phyloP scores from a whole-genome alignment of 2,797 vertebrate species.

The Gastrophryne carolinensis region DNA sequence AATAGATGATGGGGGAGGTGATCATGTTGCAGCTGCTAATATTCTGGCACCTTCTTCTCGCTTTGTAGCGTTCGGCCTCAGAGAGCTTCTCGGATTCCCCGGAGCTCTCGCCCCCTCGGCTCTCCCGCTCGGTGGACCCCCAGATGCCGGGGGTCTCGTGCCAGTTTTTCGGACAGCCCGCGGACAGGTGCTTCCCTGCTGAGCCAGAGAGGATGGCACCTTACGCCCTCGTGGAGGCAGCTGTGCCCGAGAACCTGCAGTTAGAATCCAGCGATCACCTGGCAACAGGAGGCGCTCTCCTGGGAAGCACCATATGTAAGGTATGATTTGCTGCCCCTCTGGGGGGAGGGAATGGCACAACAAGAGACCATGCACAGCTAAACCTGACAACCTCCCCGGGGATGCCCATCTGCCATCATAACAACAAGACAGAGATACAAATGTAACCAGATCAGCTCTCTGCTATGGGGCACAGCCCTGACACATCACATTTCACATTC shows the following conservation, averaged over 20 bases:
- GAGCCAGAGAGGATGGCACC: slow-evolving; percentile 64
- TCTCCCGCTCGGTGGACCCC: slow-evolving; percentile 54
- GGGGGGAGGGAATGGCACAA: too few species aligned
- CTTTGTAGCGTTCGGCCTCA: slow-evolving; percentile 73
- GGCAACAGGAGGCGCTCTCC: slow-evolving; percentile 58
- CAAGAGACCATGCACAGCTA: not conserved
- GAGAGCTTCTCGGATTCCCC: slow-evolving; percentile 66
- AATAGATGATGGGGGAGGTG: too few species aligned
- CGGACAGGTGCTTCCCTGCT: slow-evolving; percentile 61
- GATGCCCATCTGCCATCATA: not conserved
- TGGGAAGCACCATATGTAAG: slow-evolving; percentile 68
- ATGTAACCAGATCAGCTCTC: not conserved
- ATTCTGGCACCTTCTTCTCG: not conserved
- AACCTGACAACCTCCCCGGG: not conserved
- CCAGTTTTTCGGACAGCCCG: slow-evolving; percentile 31
- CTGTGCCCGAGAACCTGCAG: slow-evolving; percentile 58
- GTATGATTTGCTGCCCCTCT: slow-evolving; percentile 51
- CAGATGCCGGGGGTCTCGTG: slow-evolving; percentile 58
- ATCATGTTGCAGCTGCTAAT: too few species aligned
- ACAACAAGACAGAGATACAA: not conserved
- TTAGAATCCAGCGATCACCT: slow-evolving; percentile 57
- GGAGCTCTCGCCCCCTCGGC: slow-evolving; percentile 65
- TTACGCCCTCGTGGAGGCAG: slow-evolving; percentile 56
- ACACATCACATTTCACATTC: too few species aligned
- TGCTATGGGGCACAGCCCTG: too few species aligned